Conservation (phyloP, 2,888 invertebrate genomes). For the Eilema sororculum region DNA sequence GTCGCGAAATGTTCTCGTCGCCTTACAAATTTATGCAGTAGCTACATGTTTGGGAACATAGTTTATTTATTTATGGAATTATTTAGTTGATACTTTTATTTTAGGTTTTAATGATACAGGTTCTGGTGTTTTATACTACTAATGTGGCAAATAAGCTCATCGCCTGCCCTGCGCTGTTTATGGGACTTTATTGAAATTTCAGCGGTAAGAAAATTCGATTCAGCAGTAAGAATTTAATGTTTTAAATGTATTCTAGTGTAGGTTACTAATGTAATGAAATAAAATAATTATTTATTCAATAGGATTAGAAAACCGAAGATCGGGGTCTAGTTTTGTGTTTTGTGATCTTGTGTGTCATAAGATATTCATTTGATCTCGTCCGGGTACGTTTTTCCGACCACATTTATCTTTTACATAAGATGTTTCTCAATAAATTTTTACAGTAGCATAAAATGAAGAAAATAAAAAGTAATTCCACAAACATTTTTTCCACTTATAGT, state of each 20-base stretch:
- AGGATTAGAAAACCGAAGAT: not conserved
- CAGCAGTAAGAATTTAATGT: not conserved
- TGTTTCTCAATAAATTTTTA: not conserved
- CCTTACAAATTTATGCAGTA: conserved; percentile 18
- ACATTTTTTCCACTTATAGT: not conserved
- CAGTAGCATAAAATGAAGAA: not conserved
- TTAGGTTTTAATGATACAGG: not conserved
- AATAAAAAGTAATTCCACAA: not conserved
- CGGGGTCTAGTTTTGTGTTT: not conserved
- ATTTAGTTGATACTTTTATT: not conserved
- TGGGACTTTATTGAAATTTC: too few relatives aligned
- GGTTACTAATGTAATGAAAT: too few relatives aligned
- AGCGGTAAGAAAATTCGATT: too few relatives aligned
- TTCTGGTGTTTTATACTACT: too few relatives aligned
- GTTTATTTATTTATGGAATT: not conserved
- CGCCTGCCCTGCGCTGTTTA: too few relatives aligned
- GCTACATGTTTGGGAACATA: not conserved
- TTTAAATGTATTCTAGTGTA: not conserved
- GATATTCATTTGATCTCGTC: not conserved
- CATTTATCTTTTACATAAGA: not conserved
- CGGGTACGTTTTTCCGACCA: not conserved
- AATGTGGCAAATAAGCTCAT: too few relatives aligned
- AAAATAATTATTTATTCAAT: not conserved
- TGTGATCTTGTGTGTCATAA: conserved; percentile 1
- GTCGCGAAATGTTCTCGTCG: conserved; percentile 22